These are phyloP conservation scores for Collichthys lucidus DNA, from an alignment of 2,113 vertebrate species.

Conservation along the genomic window DNA sequence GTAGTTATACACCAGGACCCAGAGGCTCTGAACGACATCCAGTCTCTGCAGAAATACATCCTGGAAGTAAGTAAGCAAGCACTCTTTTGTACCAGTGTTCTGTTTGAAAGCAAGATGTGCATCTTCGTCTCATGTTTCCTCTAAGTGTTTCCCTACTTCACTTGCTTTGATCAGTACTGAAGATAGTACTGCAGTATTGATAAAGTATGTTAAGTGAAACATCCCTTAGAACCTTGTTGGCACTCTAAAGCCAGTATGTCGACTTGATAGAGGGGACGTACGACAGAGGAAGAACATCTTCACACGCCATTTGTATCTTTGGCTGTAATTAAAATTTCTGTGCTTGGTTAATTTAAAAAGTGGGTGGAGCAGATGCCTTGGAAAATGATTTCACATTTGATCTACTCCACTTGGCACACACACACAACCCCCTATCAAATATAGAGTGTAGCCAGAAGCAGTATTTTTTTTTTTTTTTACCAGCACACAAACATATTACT, in stretches of 20 bases:
- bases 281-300: conserved; percentile 20
- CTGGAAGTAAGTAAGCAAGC: conserved; percentile 88
- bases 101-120: not conserved
- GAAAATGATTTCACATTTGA: conserved; percentile 36
- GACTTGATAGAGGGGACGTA: conserved; percentile 8
- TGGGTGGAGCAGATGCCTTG: conserved; percentile 8
- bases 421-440: conserved; percentile 33
- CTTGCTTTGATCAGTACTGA: conserved; percentile 5
- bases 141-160: not conserved
- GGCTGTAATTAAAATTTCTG: conserved; percentile 33
- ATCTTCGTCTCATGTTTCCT: conserved; percentile 1
- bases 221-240: not conserved
- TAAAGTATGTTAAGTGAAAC: not conserved
- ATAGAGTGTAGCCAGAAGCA: not conserved
- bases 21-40: conserved; percentile 91
- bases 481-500: not conserved
- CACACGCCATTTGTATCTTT: conserved; percentile 1
- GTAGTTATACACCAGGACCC: conserved; percentile 95
- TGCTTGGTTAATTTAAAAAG: not conserved
- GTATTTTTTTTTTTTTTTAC: not conserved
- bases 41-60: conserved; percentile 94
- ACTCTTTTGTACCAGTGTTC: not conserved
- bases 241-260: conserved; percentile 22
- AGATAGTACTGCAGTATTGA: no score
- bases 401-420: conserved; percentile 16